Conservation (phyloP, 2,888 invertebrate species). For the Phytoseiulus persimilis region DNA sequence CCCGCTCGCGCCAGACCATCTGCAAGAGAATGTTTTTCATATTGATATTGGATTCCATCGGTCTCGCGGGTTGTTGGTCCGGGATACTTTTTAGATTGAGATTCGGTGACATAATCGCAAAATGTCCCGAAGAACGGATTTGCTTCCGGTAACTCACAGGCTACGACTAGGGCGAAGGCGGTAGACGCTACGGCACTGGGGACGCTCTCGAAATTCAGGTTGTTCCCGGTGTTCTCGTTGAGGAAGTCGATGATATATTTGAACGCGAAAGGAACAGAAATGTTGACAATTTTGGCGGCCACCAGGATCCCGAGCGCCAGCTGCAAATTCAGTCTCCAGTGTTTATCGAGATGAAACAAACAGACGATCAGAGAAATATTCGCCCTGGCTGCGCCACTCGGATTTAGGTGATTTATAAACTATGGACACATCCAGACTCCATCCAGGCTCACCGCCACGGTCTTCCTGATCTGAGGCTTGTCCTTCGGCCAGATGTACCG, state of each 20-base stretch:
- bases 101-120: too few relatives aligned
- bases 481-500: conserved; percentile 92
- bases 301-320: conserved; percentile 61
- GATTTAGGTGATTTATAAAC: too few relatives aligned
- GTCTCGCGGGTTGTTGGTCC: too few relatives aligned
- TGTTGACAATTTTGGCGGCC: conserved; percentile 77
- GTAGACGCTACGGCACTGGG: conserved; percentile 63
- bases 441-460: conserved; percentile 72
- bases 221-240: conserved; percentile 56
- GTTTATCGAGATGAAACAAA: too few relatives aligned
- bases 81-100: too few relatives aligned
- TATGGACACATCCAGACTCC: too few relatives aligned
- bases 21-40: conserved; percentile 51
- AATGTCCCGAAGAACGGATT: too few relatives aligned
- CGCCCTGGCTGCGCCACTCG: too few relatives aligned
- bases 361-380: too few relatives aligned
- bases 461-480: conserved; percentile 62
- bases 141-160: conserved; percentile 63
- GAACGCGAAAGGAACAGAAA: conserved; percentile 88
- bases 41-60: too few relatives aligned
- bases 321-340: too few relatives aligned
- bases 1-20: conserved; percentile 87
- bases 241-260: conserved; percentile 84
- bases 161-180: conserved; percentile 69
- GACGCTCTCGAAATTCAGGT: conserved; percentile 56